Evolutionary conservation across 2,113 vertebrate genomes (phyloP), one percentile per base, ranked within the genome.

Genomic region (Platysteira castanea): DNA sequence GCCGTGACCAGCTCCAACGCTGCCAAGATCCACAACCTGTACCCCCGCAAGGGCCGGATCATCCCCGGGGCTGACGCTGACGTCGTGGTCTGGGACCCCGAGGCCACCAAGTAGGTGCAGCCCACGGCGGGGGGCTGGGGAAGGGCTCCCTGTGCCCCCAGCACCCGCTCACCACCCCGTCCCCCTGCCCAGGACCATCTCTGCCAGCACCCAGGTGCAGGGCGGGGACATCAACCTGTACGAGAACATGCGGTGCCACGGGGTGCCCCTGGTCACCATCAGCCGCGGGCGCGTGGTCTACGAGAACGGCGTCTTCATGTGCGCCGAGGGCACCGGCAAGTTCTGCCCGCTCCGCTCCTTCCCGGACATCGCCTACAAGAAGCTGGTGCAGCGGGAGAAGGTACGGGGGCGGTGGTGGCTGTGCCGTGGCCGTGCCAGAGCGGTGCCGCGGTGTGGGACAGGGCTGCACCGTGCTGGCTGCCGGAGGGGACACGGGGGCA

Each of bases 351-450:
- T 99, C 93, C 98, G 99, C 87, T 99, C 99, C 92, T 99, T 99
- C 97, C 99, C 99, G 0, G 99, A 99, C 94, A 98, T 98, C 54
- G 98, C 99, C 87, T 99, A 99, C 98, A 99, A 99, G 98, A 99
- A 99, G 96, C 99, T 99, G 98, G 99, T 99, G 70, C 99, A 99
- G 98, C 98, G 99, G 85, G 99, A 99, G 97, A 99, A 99, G 99
- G 99, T 99, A 96, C 11, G 20, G 11, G 3, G 30, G 13, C 1
- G 0, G 4, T 0, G 0, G 5, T 31, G 9, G 18, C 12, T 0
- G 22, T 11, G 54, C 8, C 1, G 0, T 6, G 9, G 19, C 47
- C 1, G 9, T 68, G 44, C 65, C 41, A 8, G 28, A 15, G 27
- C 19, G 1, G 17, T 11, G 54, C 35, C 12, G 6, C 3, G 0